Evolutionary conservation across 2,113 vertebrate species (phyloP).

Genomic region (Hymenochirus boettgeri): DNA sequence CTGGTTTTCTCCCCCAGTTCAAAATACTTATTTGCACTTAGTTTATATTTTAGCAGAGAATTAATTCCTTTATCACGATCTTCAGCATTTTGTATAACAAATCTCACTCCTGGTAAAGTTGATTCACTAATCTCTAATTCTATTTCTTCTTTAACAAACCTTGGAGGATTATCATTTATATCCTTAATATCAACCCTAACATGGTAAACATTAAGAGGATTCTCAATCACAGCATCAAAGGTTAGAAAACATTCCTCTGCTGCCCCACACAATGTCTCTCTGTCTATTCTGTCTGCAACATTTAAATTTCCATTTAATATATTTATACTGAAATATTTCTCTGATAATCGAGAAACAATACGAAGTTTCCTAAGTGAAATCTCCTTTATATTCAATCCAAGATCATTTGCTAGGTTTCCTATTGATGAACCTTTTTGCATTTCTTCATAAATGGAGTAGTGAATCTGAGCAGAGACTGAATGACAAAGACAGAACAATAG

Average conservation of each 20-base stretch:
- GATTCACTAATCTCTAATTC: slow-evolving; percentile 39
- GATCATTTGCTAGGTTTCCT: slow-evolving; percentile 69
- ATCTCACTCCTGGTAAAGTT: slow-evolving; percentile 45
- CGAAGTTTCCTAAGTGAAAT: slow-evolving; percentile 53
- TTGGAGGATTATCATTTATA: slow-evolving; percentile 46
- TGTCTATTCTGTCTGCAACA: slow-evolving; percentile 57
- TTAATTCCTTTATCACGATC: slow-evolving; percentile 57
- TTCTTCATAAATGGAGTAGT: slow-evolving; percentile 59
- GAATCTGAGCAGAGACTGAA: slow-evolving; percentile 47
- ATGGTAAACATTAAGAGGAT: slow-evolving; percentile 59
- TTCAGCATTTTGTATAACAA: slow-evolving; percentile 52
- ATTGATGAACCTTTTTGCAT: slow-evolving; percentile 55
- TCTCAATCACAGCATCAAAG: slow-evolving; percentile 64
- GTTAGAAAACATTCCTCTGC: slow-evolving; percentile 60
- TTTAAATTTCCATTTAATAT: slow-evolving; percentile 62
- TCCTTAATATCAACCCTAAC: slow-evolving; percentile 42
- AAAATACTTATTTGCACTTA: slow-evolving; percentile 54
- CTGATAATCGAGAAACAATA: slow-evolving; percentile 41
- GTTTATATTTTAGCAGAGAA: slow-evolving; percentile 52
- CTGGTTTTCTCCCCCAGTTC: slow-evolving; percentile 47
- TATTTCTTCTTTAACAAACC: slow-evolving; percentile 17
- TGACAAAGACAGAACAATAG: slow-evolving; percentile 40
- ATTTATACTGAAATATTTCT: slow-evolving; percentile 51
- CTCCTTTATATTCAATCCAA: slow-evolving; percentile 62
- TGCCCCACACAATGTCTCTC: slow-evolving; percentile 64